Evolutionary conservation across 2,113 vertebrate species (phyloP), one percentile per base, ranked within the genome.

Genomic region (Saguinus imperator): DNA sequence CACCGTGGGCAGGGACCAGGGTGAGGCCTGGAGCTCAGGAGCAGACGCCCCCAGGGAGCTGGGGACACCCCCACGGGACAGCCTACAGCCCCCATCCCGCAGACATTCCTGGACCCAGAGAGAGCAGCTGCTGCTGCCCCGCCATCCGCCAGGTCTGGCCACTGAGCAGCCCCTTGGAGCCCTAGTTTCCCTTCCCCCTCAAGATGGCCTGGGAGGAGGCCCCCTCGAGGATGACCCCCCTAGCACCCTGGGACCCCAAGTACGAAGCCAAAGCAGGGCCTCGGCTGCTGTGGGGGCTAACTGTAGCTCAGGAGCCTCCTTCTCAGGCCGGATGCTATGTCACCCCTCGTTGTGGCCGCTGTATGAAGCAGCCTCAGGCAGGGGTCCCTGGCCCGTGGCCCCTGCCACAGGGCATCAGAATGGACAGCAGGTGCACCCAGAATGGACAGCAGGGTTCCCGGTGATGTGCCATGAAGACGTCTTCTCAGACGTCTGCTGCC

Each of bases 401-500:
- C 48, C 94, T 8, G 7, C 58, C 50, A 0, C 66, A 32, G 92
- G 32, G 58, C 57, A 25, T 32, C 40, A 25, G 27, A 68, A 64
- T 4, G 57, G 57, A 13, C 77, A 80, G 40, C 81, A 50, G 23
- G 40, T 0, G 5, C 25, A 55, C 27, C 20, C 57, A 37, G 83
- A 50, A n/a, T n/a, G n/a, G n/a, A n/a, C n/a, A 55, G 20, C 91
- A 96, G 97, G 91, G 66, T 3, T 95, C 61, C 97, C 92, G 0
- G 96, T 86, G 73, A 50, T 90, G 40, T 57, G 32, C 90, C 8
- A 13, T 8, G 97, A 96, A 94, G 98, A 97, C 11, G 40, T 98
- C 92, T 98, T 98, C 83, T 50, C 98, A 50, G n/a, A n/a, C n/a
- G n/a, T n/a, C 61, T 98, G 75, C 86, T 97, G 12, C 89, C 96